These are phyloP conservation scores for Neostethus bicornis DNA, from an alignment of 2,797 vertebrate genomes.

Conservation along the genomic window DNA sequence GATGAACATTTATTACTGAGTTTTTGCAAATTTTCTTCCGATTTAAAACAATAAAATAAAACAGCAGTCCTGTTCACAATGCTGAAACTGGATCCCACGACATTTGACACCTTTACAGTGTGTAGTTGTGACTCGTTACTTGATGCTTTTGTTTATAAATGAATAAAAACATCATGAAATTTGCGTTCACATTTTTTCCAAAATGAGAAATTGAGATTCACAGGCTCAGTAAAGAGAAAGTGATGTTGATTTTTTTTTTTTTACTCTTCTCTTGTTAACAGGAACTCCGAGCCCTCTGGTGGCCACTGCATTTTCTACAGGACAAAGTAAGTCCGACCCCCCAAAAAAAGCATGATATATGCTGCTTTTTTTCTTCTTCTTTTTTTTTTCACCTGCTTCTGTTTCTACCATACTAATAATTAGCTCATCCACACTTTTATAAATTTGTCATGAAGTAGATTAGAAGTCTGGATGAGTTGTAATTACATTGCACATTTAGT, in stretches of 20 bases:
- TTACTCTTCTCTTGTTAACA: slow-evolving; percentile 73
- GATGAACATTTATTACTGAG: not conserved
- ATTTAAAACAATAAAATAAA: no score
- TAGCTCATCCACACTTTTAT: not conserved
- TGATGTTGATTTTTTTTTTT: slow-evolving; percentile 25
- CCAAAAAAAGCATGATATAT: slow-evolving; percentile 33
- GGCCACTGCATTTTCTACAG: slow-evolving; percentile 85
- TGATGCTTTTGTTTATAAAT: not conserved
- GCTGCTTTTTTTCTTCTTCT: slow-evolving; percentile 23
- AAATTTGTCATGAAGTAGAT: not conserved
- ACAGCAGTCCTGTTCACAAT: not conserved
- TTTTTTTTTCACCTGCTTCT: slow-evolving; percentile 41
- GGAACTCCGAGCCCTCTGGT: slow-evolving; percentile 90
- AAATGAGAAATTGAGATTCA: not conserved
- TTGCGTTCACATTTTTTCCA: not conserved
- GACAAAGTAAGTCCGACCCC: slow-evolving; percentile 85
- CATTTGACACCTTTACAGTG: slow-evolving; percentile 10
- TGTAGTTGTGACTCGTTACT: not conserved
- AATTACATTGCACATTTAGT: not conserved
- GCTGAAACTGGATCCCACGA: slow-evolving; percentile 1
- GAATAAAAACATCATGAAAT: not conserved
- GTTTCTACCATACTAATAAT: slow-evolving; percentile 15
- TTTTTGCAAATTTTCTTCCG: no score
- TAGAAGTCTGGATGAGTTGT: no score
- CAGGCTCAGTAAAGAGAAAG: slow-evolving; percentile 24